phyloP scores from a whole-genome alignment of 2,113 vertebrate species.

The Percina caprodes region DNA sequence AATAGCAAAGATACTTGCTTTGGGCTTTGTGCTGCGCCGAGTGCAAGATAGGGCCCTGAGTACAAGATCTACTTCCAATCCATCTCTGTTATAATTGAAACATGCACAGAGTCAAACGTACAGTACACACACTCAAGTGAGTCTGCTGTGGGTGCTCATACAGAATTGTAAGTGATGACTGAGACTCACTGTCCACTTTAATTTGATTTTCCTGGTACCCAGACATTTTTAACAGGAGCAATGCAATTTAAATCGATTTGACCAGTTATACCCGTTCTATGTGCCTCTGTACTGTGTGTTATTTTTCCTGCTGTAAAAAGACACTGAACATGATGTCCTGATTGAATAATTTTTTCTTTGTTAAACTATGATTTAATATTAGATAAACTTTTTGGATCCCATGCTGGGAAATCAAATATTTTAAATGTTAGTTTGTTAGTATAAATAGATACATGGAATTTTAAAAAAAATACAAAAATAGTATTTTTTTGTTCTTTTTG shows the following conservation, averaged over 20 bases:
- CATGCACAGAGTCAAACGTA: not conserved
- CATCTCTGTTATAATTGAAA: not conserved
- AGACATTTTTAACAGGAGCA: not conserved
- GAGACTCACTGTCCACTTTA: not conserved
- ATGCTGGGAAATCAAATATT: not conserved
- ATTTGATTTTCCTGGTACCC: not conserved
- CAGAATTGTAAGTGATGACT: not conserved
- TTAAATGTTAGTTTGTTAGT: no score
- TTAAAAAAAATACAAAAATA: no score
- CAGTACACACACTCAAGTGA: not conserved
- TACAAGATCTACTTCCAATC: conserved; percentile 4
- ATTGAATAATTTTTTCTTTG: not conserved
- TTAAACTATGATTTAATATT: not conserved
- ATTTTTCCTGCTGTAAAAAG: not conserved
- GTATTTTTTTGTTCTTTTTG: not conserved
- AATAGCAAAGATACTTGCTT: no score
- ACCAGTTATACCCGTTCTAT: not conserved
- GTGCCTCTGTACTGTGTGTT: not conserved
- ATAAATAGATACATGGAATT: not conserved
- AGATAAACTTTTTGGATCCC: not conserved
- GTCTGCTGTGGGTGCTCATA: not conserved
- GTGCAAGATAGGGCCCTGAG: no score
- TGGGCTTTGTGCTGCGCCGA: no score
- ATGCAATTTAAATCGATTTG: not conserved
- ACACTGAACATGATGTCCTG: not conserved